Base-by-base conservation (phyloP, 2,113 vertebrate species). In the Uria aalge region DNA sequence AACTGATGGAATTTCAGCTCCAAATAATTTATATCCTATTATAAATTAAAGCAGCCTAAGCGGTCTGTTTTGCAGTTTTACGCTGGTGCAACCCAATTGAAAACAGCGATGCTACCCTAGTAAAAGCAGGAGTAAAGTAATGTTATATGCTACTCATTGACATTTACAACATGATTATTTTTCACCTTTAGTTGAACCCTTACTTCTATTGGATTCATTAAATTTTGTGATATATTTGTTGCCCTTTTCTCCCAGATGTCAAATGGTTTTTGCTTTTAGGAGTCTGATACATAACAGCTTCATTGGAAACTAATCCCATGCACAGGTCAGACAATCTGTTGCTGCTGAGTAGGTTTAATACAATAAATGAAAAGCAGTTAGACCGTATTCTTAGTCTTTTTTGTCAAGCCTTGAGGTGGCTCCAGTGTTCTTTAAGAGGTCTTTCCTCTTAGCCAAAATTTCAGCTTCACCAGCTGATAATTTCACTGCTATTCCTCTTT, bases 141-240 rank as follows among this genome's bases (percentile, higher is more conserved):
- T 73, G 32, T 16, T 83, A 36, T 48, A 29, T 82, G 40, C 45
- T 88, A 68, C 48, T 26, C 62, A 71, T 23, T 92, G 81, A 68
- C 41, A 82, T 88, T 96, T 93, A 45, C 64, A 90, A 40, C 22
- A 15, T 76, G 16, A 82, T 85, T 53, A 41, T 62, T 93, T 91
- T 93, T 94, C 59, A 72, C 62, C 90, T 96, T 87, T n/a, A 73
- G 64, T 38, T 97, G 93, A 94, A 96, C 86, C 29, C 15, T 81
- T 77, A 13, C 13, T 78, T 87, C 47, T 85, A 41, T 8, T 62
- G 87, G 32, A 41, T 64, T 95, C 66, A 95, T 94, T 95, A 96
- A 12, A 64, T 94, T 87, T 69, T 64, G 13, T 94, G 67, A 92
- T 90, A 23, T 68, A 85, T 85, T 79, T 88, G 40, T 64, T 96